Evolutionary conservation across 2,113 vertebrate genomes (phyloP), one percentile per base, ranked within the genome.

Genomic region (Eulacestoma nigropectus): DNA sequence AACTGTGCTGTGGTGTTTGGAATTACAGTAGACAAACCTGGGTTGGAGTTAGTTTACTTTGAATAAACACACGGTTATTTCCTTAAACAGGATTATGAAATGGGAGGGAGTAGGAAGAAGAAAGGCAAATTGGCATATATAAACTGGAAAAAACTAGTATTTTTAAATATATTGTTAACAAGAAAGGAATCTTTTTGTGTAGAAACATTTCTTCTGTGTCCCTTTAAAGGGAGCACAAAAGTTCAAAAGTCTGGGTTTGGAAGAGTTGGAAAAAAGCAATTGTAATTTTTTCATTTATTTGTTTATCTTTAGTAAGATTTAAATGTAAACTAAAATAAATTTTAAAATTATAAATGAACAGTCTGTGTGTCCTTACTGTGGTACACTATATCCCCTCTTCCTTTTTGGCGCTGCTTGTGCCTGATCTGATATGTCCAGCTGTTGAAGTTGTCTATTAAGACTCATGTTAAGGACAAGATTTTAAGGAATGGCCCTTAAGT

Each of bases 111-210:
- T 77, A 77, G 59, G 59, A 86, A 94, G 56, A 88, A 62, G 33
- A 84, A 86, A 85, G 29, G 47, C 72, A 52, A 88, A 75, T 52
- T 74, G 52, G 33, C 55, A 37, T 81, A 63, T 79, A 12, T 41
- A 75, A 72, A 72, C 60, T 65, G 53, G 77, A 95, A 86, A 90
- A 93, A 70, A 47, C 16, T 27, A 68, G 17, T 90, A 53, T 79
- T 90, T 93, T 95, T 8, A 57, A 88, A 55, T 55, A 63, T 63
- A 4, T 6, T 77, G 33, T 30, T 85, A 86, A 91, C 50, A 93
- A 74, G 84, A 90, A 96, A 80, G 62, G 82, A 83, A 77, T 94
- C 69, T 83, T 93, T 85, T 83, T 86, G 44, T 83, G 46, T 80
- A 67, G 85, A 92, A 83, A 81, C 47, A 63, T 67, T 56, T 55